Evolutionary conservation across 2,113 vertebrate genomes (phyloP), one percentile per base, ranked within the genome.

Genomic region (Procavia capensis): DNA sequence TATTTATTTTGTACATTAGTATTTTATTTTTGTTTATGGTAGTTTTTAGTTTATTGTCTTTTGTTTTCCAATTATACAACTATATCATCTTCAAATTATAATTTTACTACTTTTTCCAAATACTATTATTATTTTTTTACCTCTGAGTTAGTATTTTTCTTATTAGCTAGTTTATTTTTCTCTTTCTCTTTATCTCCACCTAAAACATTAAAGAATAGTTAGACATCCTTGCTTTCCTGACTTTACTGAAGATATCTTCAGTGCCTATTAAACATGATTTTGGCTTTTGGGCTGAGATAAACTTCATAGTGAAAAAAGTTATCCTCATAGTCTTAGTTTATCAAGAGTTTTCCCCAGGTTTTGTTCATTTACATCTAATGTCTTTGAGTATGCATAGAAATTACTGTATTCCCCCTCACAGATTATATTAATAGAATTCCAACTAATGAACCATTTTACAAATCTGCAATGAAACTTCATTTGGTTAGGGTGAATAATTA

Each of bases 151-250:
- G 59, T 43, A 34, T 31, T 92, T 76, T 89, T 83, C n/a, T 90
- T 59, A 31, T 27, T 66, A 75, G 10, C 50, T 83, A 22, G 45
- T 74, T 89, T 13, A 20, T 47, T 25, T 85, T 5, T 85, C 0
- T 85, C 22, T 70, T 61, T 72, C 6, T 45, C 20, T n/a, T 11
- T 57, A 9, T 29, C 5, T 74, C 47, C 45, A 41, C 68, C 24
- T 81, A 63, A 93, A 87, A 83, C 86, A 45, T 91, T 91, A 93
- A 78, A 9, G 63, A 81, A 79, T 81, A 88, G 9, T 79, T 79
- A 31, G 29, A 1, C 13, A 86, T 61, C 17, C 2, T 43, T 2
- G 78, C 36, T 89, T 79, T 85, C 34, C 39, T 50, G 29, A 50
- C 29, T 83, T 96, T 36, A 80, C 59, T 4, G 4, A 57, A 7